phyloP scores from a whole-genome alignment of 2,113 vertebrate species.

The Capreolus pygargus region DNA sequence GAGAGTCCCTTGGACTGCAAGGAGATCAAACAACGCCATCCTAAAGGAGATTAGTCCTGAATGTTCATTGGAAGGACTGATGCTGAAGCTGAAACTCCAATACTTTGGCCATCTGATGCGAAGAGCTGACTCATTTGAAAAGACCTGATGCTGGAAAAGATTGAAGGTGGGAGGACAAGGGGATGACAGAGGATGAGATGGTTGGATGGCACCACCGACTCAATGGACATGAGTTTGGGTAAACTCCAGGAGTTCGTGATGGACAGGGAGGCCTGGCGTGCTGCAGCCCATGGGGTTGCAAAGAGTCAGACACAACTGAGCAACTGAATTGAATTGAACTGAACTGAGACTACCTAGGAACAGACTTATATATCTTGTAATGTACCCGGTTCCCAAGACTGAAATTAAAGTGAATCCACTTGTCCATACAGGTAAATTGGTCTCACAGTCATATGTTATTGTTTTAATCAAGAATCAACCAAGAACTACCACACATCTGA shows the following conservation, averaged over 20 bases:
- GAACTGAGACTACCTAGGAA: background rate
- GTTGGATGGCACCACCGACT: background rate
- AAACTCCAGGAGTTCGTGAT: background rate
- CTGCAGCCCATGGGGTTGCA: background rate
- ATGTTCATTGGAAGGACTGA: background rate
- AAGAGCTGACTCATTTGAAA: background rate
- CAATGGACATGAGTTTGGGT: background rate
- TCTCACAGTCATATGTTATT: fast-evolving
- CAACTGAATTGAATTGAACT: background rate
- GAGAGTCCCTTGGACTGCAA: background rate
- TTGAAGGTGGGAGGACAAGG: background rate
- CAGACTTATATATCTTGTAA: fast-evolving
- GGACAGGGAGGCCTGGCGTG: background rate
- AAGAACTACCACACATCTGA: background rate
- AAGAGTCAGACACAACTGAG: background rate
- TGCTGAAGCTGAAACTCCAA: background rate
- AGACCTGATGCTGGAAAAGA: background rate
- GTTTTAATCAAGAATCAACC: background rate
- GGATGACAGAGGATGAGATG: background rate
- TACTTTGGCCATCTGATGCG: background rate
- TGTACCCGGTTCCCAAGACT: fast-evolving
- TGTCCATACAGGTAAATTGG: background rate
- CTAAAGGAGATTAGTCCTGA: background rate
- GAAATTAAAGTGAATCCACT: background rate
- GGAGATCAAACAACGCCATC: background rate